A percentile compares a stretch with the other conserved stretches of the same genome.
phyloP scores from a whole-genome alignment of 2,888 invertebrate genomes.

The Argyresthia albistria region DNA sequence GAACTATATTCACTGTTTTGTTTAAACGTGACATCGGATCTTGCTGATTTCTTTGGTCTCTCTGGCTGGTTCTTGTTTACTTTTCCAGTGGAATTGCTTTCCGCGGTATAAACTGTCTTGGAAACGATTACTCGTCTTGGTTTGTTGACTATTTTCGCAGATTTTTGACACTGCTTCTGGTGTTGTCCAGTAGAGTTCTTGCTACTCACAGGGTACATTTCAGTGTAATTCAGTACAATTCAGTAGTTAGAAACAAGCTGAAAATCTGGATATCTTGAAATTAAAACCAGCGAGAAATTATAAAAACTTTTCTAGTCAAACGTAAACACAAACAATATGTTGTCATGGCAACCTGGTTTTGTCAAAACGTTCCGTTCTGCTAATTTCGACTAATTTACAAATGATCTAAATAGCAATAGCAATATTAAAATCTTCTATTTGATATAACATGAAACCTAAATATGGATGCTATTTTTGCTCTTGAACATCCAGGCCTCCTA shows the following conservation, averaged over 20 bases:
- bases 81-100: slow-evolving; percentile 31
- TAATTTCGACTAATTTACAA: too few species aligned
- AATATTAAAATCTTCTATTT: neutral
- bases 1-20: slow-evolving; percentile 14
- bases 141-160: neutral
- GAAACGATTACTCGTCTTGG: slow-evolving; percentile 34
- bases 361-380: neutral
- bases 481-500: too few species aligned
- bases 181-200: neutral
- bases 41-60: slow-evolving; percentile 35
- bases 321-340: neutral
- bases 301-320: neutral
- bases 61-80: slow-evolving; percentile 14
- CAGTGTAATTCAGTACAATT: neutral
- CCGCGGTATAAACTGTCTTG: slow-evolving; percentile 18
- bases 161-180: neutral
- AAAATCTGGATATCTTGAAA: neutral
- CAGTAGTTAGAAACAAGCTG: neutral
- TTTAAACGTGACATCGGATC: slow-evolving; percentile 32
- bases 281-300: neutral
- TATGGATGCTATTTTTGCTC: too few species aligned
- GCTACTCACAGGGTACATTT: neutral
- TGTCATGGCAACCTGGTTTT: neutral
- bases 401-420: neutral
- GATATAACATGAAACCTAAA: too few species aligned